Percentiles rank a stretch among this genome's conserved stretches.
Evolutionary conservation across 1,140 invertebrate genomes (phyloP).

Genomic region (Zaprionus ornatus): DNA sequence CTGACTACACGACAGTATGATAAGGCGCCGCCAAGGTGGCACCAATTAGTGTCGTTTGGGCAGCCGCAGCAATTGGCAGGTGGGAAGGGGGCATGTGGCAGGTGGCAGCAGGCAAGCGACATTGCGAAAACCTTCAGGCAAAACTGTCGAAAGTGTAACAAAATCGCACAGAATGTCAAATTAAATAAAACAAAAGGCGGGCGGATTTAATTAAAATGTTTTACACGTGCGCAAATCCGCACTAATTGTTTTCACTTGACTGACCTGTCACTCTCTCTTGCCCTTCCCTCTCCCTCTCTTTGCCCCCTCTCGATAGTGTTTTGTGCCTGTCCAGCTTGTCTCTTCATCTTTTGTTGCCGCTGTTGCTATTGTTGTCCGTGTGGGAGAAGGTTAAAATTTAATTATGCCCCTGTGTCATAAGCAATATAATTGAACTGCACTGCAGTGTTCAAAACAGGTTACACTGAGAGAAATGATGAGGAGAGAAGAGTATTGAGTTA

Average conservation of each 20-base stretch:
- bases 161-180: slow-evolving; percentile 41
- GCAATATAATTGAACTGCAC: not conserved
- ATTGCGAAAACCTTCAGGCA: slow-evolving; percentile 10
- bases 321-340: not conserved
- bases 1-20: not conserved
- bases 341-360: not conserved
- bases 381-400: slow-evolving; percentile 43
- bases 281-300: not conserved
- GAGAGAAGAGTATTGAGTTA: no score
- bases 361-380: slow-evolving; percentile 19
- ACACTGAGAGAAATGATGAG: not conserved
- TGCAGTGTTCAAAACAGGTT: not conserved
- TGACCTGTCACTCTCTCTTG: not conserved
- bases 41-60: slow-evolving; percentile 62
- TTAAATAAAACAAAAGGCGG: slow-evolving; percentile 33
- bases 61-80: slow-evolving; percentile 11
- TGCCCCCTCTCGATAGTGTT: no score
- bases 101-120: not conserved
- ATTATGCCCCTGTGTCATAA: slow-evolving; percentile 41
- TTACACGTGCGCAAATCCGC: slow-evolving; percentile 56
- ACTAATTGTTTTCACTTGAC: slow-evolving; percentile 52
- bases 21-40: slow-evolving; percentile 27
- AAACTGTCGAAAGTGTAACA: slow-evolving; percentile 39
- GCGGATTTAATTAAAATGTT: slow-evolving; percentile 72
- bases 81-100: not conserved